These are phyloP conservation scores for Thaumetopoea pityocampa DNA, from an alignment of 1,140 invertebrate genomes.

Conservation along the genomic window DNA sequence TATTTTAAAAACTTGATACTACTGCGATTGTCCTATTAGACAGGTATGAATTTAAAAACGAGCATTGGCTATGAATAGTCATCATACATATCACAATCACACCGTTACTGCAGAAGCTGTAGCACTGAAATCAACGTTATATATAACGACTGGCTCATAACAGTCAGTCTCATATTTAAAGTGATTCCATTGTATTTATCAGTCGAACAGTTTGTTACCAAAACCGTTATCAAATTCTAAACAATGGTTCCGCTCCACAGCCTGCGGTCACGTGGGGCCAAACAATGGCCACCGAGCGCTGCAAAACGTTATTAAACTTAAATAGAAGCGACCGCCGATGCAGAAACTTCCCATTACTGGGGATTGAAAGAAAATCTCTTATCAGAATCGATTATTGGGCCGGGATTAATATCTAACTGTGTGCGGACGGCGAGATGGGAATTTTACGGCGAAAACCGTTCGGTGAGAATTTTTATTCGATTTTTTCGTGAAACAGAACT, in stretches of 20 bases:
- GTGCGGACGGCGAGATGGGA: slow-evolving; percentile 37
- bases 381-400: slow-evolving; percentile 61
- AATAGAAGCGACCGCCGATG: slow-evolving; percentile 48
- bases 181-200: slow-evolving; percentile 16
- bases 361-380: slow-evolving; percentile 61
- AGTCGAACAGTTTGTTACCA: slow-evolving; percentile 9
- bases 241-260: slow-evolving; percentile 13
- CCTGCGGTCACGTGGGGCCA: slow-evolving; percentile 2
- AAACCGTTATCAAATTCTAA: slow-evolving; percentile 20
- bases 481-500: slow-evolving; percentile 17
- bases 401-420: slow-evolving; percentile 57
- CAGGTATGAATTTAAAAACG: no score
- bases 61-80: no score
- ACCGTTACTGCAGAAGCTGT: no score
- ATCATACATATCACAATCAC: no score
- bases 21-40: no score
- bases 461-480: slow-evolving; percentile 24
- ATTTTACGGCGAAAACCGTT: slow-evolving; percentile 51
- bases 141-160: slow-evolving; percentile 2
- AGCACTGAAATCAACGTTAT: no score
- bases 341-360: slow-evolving; percentile 63
- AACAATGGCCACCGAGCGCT: slow-evolving; percentile 14
- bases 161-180: slow-evolving; percentile 4
- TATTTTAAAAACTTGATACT: no score
- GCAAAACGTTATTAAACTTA: slow-evolving; percentile 50